Base-by-base conservation (phyloP, 2,797 vertebrate species). In the Catamblyrhynchus diadema region DNA sequence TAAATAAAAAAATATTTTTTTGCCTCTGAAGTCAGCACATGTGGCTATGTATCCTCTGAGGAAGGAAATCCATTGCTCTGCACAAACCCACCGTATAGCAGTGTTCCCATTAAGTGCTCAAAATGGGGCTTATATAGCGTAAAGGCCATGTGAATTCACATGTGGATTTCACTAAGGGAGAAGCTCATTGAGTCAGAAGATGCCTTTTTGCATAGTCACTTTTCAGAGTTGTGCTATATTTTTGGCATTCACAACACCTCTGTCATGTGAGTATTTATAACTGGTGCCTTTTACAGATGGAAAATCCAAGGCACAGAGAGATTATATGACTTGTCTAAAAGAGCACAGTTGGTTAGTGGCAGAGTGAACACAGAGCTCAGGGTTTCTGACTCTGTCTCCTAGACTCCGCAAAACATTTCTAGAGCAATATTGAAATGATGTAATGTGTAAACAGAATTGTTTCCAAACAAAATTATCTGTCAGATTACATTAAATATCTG, bases 181-280 rank as follows among this genome's bases (percentile, higher is more conserved):
- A 72, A 54, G 72, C 47, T 79, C 32, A 5, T 70, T 81, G 79
- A 88, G 73, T 83, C 85, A 81, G 54, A 91, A 78, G 81, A 93
- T 95, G 79, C 87, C 89, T 95, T 96, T 95, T 95, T 95, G 84
- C 89, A 45, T 66, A 94, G 79, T 95, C 94, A 66, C 44, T 91
- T 91, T 59, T 86, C 75, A 75, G 72, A 56, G 33, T 32, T 86
- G 44, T 86, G 69, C 45, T 95, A 2, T 82, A 80, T 90, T 92
- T 65, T 91, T 94, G 90, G 67, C 71, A 53, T 65, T 83, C 18
- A 6, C 37, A 45, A 48, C 69, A 84, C 57, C 54, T 87, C 75
- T 85, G 53, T 93, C 73, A 86, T 67, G 48, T 81, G 50, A 86
- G 12, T 78, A 54, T 91, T 91, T 93, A 28, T 75, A 81, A 83